Evolutionary conservation across 2,888 invertebrate species (phyloP).

Genomic region (Stenurella melanura): DNA sequence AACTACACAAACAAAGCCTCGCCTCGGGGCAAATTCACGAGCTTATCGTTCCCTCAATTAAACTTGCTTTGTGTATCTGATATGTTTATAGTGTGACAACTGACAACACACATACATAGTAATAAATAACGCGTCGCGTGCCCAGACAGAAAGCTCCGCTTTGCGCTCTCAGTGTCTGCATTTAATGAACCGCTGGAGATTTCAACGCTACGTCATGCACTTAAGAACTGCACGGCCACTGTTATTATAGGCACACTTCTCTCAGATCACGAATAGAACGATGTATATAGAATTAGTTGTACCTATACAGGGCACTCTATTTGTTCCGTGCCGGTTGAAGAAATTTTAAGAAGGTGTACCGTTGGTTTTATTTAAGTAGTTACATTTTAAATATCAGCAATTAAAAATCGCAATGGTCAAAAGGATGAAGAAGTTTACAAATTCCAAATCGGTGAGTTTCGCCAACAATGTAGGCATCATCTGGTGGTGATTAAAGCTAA

Average conservation of each 20-base stretch:
- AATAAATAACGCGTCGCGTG: constrained; percentile 55
- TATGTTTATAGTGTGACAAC: constrained; percentile 24
- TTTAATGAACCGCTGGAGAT: constrained; percentile 53
- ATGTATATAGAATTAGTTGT: too few relatives aligned
- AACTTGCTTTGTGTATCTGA: constrained; percentile 3
- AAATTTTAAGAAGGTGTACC: too few relatives aligned
- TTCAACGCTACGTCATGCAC: constrained; percentile 50
- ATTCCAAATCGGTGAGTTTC: too few relatives aligned
- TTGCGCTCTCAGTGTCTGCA: constrained; percentile 44
- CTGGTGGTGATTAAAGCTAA: too few relatives aligned
- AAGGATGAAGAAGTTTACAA: too few relatives aligned
- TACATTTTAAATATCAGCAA: too few relatives aligned
- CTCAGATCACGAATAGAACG: neutral
- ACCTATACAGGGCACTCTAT: too few relatives aligned
- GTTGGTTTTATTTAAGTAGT: too few relatives aligned
- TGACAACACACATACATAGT: constrained; percentile 16
- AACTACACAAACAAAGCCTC: neutral
- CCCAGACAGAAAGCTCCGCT: constrained; percentile 56
- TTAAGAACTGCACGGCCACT: neutral
- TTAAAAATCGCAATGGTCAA: too few relatives aligned
- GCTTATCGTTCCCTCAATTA: constrained; percentile 11
- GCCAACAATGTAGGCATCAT: too few relatives aligned
- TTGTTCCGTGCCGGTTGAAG: too few relatives aligned
- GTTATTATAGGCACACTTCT: constrained; percentile 1
- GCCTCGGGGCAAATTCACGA: neutral